These are phyloP conservation scores for Halcyon malimbica DNA, from an alignment of 2,113 vertebrate genomes.

Conservation along the genomic window DNA sequence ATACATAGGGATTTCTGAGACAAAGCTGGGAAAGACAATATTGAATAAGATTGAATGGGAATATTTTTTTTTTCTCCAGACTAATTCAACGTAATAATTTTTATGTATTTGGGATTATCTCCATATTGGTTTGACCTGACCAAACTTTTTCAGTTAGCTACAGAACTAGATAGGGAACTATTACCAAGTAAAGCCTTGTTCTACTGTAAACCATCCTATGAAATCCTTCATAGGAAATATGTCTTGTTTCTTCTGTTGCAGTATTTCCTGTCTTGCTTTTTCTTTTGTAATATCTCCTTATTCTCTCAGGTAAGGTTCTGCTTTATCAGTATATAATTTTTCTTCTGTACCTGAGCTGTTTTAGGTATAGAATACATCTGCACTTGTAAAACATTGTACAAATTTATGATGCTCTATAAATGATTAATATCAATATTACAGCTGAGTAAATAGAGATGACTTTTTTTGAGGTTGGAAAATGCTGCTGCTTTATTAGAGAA, in stretches of 20 bases:
- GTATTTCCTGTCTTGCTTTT: neutral
- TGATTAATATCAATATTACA: constrained; percentile 53
- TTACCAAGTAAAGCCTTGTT: neutral
- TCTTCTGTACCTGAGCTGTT: neutral
- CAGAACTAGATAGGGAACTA: neutral
- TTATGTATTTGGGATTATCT: neutral
- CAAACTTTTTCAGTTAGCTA: neutral
- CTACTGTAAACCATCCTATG: neutral
- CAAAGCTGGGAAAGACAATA: neutral
- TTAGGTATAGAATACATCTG: neutral
- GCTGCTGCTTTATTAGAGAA: constrained; percentile 39
- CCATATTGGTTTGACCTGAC: neutral
- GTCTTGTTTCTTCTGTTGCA: neutral
- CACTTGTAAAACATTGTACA: neutral
- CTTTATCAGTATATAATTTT: neutral
- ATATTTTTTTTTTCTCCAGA: neutral
- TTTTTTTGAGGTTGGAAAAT: constrained; percentile 42
- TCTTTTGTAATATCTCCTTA: neutral
- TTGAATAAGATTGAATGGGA: neutral
- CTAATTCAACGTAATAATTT: neutral
- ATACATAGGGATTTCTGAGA: neutral
- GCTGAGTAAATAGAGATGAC: constrained; percentile 52
- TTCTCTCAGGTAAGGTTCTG: neutral
- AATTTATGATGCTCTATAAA: constrained; percentile 20
- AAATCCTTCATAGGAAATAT: neutral